These are phyloP conservation scores for Reticulitermes speratus DNA, from an alignment of 1,140 invertebrate species.

Conservation along the genomic window DNA sequence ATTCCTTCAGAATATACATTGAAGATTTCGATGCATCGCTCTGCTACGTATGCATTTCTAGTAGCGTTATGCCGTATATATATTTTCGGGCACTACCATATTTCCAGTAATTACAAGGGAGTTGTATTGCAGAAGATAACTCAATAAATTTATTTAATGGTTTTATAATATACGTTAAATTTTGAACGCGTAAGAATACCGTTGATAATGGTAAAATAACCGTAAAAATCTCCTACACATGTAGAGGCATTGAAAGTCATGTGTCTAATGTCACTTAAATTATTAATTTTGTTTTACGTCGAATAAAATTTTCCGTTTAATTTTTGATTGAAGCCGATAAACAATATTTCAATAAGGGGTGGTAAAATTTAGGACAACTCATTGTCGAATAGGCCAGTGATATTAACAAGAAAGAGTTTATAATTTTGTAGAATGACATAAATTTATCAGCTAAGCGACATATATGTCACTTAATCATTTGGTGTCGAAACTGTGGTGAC, in stretches of 20 bases:
- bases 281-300: background rate
- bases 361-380: too few relatives aligned
- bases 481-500: too few relatives aligned
- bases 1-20: too few relatives aligned
- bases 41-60: too few relatives aligned
- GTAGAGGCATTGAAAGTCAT: background rate
- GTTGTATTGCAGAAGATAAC: background rate
- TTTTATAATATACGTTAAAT: background rate
- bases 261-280: background rate
- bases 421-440: too few relatives aligned
- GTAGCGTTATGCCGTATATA: background rate
- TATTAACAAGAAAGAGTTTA: too few relatives aligned
- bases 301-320: background rate
- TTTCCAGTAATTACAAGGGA: background rate
- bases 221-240: background rate
- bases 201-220: background rate
- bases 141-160: background rate
- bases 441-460: too few relatives aligned
- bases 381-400: too few relatives aligned
- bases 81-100: background rate
- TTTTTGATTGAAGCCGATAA: background rate
- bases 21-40: too few relatives aligned
- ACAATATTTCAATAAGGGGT: background rate
- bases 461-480: too few relatives aligned
- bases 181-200: background rate